Evolutionary conservation across 92 coral and sea anemone species (phyloP).

Genomic region (Parazoanthus darwini): DNA sequence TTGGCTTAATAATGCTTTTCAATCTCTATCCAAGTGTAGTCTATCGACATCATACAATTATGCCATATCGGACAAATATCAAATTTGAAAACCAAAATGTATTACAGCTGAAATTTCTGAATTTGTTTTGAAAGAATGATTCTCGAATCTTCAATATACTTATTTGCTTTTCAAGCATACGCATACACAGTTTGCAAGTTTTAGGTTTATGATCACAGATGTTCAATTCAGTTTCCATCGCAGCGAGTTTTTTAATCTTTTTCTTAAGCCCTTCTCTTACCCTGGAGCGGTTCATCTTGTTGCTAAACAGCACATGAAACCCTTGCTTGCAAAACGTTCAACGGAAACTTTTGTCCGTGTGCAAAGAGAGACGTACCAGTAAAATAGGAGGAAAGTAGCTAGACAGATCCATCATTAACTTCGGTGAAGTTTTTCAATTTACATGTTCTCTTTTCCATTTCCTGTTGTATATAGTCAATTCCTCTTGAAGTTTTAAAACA

Average conservation of each 20-base stretch:
- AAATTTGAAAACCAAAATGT: not conserved
- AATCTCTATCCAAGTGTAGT: not conserved
- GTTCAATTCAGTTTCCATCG: not conserved
- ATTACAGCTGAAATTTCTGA: not conserved
- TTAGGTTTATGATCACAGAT: not conserved
- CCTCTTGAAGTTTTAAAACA: too few species aligned
- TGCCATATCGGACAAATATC: too few species aligned
- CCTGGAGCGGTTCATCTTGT: not conserved
- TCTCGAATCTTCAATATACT: not conserved
- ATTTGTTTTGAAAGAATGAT: not conserved
- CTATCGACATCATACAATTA: not conserved
- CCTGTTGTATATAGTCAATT: not conserved
- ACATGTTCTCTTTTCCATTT: not conserved
- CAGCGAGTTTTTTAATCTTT: too few species aligned
- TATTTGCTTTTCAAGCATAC: not conserved
- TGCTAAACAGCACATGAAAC: not conserved
- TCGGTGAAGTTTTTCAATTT: not conserved
- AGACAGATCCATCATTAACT: not conserved
- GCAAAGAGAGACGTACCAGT: not conserved
- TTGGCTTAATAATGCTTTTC: not conserved
- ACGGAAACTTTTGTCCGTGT: too few species aligned
- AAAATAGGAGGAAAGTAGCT: not conserved
- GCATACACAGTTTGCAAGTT: not conserved
- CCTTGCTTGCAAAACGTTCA: not conserved
- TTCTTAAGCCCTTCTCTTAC: too few species aligned